phyloP scores from a whole-genome alignment of 2,888 invertebrate genomes.

The Agrilus mali region DNA sequence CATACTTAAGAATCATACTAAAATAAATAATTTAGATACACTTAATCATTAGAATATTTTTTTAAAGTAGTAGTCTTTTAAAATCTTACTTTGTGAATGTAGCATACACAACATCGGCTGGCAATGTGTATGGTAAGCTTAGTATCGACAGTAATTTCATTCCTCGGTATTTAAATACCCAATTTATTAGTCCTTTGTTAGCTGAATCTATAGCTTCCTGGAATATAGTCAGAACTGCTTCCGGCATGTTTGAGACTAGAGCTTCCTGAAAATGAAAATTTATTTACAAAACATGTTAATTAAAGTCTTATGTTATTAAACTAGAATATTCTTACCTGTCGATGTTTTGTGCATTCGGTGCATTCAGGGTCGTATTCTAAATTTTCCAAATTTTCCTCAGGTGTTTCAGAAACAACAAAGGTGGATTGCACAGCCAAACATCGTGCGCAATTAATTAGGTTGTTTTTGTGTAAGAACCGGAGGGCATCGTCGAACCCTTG shows the following conservation, averaged over 20 bases:
- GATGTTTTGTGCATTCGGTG: slow-evolving; percentile 73
- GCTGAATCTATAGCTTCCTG: slow-evolving; percentile 89
- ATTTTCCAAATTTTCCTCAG: slow-evolving; percentile 53
- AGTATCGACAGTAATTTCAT: slow-evolving; percentile 68
- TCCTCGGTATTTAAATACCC: slow-evolving; percentile 76
- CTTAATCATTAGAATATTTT: neutral
- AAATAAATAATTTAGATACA: too few relatives aligned
- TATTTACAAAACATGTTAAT: too few relatives aligned
- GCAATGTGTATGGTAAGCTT: slow-evolving; percentile 76
- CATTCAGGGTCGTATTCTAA: slow-evolving; percentile 77
- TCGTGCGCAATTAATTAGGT: slow-evolving; percentile 83
- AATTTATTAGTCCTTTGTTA: slow-evolving; percentile 81
- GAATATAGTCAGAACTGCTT: slow-evolving; percentile 78
- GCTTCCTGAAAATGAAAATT: slow-evolving; percentile 52
- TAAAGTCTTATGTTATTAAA: too few relatives aligned
- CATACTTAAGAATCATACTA: too few relatives aligned
- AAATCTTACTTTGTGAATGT: slow-evolving; percentile 71
- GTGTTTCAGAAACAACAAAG: slow-evolving; percentile 63
- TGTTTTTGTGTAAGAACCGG: slow-evolving; percentile 73
- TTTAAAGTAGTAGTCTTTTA: neutral
- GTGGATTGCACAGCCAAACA: slow-evolving; percentile 84
- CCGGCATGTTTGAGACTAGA: slow-evolving; percentile 75
- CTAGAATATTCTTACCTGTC: slow-evolving; percentile 48
- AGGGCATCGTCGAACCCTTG: slow-evolving; percentile 93
- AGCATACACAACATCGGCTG: slow-evolving; percentile 77